phyloP scores from a whole-genome alignment of 2,113 vertebrate genomes.

The Sakesphorus luctuosus region DNA sequence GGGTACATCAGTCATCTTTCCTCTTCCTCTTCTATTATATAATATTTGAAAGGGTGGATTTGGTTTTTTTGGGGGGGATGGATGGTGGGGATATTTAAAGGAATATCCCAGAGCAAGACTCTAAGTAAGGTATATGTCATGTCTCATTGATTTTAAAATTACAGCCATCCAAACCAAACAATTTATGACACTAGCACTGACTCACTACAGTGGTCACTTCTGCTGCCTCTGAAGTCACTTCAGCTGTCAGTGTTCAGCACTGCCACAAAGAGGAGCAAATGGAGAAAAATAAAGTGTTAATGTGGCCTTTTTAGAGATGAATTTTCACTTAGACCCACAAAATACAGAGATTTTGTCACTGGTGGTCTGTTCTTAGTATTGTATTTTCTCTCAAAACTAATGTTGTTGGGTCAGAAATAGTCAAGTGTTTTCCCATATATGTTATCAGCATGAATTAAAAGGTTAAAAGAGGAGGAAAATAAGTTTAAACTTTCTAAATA shows the following conservation, averaged over 20 bases:
- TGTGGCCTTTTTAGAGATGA: neutral
- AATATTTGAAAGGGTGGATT: neutral
- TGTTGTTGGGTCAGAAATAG: neutral
- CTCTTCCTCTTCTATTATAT: neutral
- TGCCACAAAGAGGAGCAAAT: neutral
- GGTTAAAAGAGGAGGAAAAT: neutral
- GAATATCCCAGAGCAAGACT: neutral
- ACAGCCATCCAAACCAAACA: neutral
- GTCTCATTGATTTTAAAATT: neutral
- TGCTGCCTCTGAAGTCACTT: neutral
- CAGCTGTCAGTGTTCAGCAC: neutral
- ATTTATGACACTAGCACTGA: neutral
- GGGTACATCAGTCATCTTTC: neutral
- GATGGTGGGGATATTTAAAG: neutral
- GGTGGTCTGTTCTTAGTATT: neutral
- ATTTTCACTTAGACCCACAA: neutral
- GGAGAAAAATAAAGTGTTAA: neutral
- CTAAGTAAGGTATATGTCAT: neutral
- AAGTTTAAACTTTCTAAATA: neutral
- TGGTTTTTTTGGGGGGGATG: fast-evolving
- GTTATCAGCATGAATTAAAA: neutral
- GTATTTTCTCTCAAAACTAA: neutral
- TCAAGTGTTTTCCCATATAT: neutral
- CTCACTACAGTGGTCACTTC: neutral
- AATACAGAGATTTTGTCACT: neutral